Evolutionary conservation across 35 echinoderm and acorn worm species (phyloP), one percentile per base, ranked within the genome.

Genomic region (Patiria miniata): DNA sequence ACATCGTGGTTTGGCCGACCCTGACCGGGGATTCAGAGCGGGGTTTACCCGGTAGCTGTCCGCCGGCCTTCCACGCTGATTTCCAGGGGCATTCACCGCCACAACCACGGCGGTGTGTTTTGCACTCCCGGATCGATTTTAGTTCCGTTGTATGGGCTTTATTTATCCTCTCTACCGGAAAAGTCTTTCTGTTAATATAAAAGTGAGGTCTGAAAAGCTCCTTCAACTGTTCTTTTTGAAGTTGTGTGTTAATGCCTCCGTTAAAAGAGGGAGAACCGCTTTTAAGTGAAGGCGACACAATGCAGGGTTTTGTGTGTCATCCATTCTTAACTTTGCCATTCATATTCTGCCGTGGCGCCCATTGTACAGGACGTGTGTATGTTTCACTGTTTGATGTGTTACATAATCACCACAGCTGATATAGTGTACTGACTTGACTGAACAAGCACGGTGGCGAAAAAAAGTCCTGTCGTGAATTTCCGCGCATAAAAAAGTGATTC

Each of bases 91-190:
- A 73, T 73, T 73, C 65, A 73, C 65, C 65, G 65, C 65, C 3
- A 1, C 18, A n/a, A 28, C 42, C 42, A n/a, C 12, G 42, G 42
- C 42, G 42, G 42, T 47, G 42, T 47, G 4, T 47, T 47, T 47
- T 4, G 14, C 10, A 5, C 21, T 10, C 65, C 65, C 34, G 14
- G 26, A 73, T 73, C 65, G 65, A 73, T 47, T 73, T 73, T 34
- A 73, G 65, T 73, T 23, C 65, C 65, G 65, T 73, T 73, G 65
- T 73, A 73, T 73, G 23, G 29, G 19, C 34, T 23, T 73, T 73
- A 73, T 73, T 73, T 73, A 73, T 32, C 65, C 65, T 73, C 19
- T 73, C 65, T 73, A 73, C 65, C 65, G 65, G 65, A 47, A 73
- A 73, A 32, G 65, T 34, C 15, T 23, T 73, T 73, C 65, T 73